These are phyloP conservation scores for Hydra vulgaris DNA, from an alignment of 30 jellyfish, hydroid and myxozoan genomes.

Conservation along the genomic window DNA sequence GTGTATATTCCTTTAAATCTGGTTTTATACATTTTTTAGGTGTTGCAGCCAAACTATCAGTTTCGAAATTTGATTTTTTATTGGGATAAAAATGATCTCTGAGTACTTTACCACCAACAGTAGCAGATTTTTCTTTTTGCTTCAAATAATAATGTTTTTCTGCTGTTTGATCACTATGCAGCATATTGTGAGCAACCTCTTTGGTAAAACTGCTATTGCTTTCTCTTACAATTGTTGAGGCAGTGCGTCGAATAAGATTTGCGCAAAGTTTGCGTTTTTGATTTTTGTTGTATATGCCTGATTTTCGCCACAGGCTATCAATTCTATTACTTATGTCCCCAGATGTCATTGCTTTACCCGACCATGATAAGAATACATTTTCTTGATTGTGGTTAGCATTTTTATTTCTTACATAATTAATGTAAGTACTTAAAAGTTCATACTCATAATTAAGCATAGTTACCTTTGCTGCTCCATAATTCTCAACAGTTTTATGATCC, in stretches of 20 bases:
- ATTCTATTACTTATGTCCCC: neutral
- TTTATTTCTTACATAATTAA: too few species aligned
- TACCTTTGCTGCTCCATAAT: too few species aligned
- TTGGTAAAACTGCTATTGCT: neutral
- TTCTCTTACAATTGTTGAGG: neutral
- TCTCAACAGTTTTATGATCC: too few species aligned
- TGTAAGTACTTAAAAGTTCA: too few species aligned
- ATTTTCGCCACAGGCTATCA: neutral
- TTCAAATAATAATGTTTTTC: neutral
- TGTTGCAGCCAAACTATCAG: too few species aligned
- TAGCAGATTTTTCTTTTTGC: neutral
- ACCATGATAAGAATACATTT: neutral
- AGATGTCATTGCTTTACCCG: neutral
- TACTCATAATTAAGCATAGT: too few species aligned
- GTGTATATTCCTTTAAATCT: too few species aligned
- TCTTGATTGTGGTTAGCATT: neutral
- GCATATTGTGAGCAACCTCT: neutral
- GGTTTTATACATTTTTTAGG: too few species aligned
- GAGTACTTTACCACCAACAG: neutral
- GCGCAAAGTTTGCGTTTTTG: neutral
- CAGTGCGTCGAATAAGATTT: neutral
- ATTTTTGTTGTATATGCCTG: neutral
- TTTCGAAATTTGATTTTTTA: too few species aligned
- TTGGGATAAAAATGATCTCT: neutral
- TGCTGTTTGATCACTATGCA: neutral